Base-by-base conservation (phyloP, 1,140 invertebrate genomes). In the Melitaea cinxia region DNA sequence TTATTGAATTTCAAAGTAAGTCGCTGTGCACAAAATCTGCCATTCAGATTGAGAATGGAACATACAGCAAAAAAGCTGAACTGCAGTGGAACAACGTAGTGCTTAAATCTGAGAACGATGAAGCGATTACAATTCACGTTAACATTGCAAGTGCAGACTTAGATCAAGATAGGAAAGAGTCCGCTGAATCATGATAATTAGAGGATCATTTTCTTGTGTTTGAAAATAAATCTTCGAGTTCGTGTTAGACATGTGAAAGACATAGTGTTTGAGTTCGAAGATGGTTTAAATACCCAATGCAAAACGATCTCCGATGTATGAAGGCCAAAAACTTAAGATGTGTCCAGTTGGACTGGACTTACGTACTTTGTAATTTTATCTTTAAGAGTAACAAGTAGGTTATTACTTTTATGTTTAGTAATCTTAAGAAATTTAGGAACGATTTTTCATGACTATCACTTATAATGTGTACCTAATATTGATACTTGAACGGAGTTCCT, bases 1-100 rank as follows among this genome's bases (percentile, higher is more conserved):
- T 90, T 6, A 79, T 91, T 10, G 88, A 91, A 58, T 91, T 91
- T 65, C 84, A 91, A 76, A 89, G 88, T 64, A 87, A 87, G 72
- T 82, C 83, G 0, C 59, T 91, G 17, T 72, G 78, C 56, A 90
- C 83, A n/a, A 91, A 90, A 76, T 87, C 82, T 6, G 86, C 82
- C 28, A 83, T 91, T 37, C 53, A 86, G 4, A 88, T 91, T 39
- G 88, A 90, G 45, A 89, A 91, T 65, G 86, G 89, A 65, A 70
- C 80, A 3, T 91, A 89, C 49, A 82, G 85, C 14, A 91, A 88
- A 75, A 91, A 89, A 73, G 88, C 88, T 6, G 85, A 90, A 64
- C 78, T 90, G 1, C 87, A 90, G 68, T 88, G 87, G 85, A 87
- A 81, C 53, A 85, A 91, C 59, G 77, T 85, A 0, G 76, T 85